Evolutionary conservation across 2,113 vertebrate species (phyloP).

Genomic region (Rhipidura dahli): DNA sequence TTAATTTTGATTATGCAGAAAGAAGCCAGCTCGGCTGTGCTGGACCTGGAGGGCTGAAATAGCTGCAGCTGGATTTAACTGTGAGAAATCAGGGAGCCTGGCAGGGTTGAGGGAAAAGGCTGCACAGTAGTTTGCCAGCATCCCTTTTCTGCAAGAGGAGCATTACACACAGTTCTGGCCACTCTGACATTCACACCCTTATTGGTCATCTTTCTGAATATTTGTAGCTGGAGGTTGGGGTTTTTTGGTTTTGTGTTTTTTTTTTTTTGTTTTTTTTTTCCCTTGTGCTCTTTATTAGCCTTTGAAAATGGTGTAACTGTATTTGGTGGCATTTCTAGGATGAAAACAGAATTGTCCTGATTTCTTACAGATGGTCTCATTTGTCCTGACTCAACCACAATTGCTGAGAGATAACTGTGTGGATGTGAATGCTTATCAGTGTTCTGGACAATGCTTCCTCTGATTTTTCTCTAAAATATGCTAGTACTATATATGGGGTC

Average conservation of each 20-base stretch:
- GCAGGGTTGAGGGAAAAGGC: neutral
- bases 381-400: rapidly evolving
- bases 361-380: neutral
- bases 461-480: neutral
- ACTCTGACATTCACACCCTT: neutral
- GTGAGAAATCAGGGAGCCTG: neutral
- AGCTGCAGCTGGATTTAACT: neutral
- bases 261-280: too few species aligned
- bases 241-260: too few species aligned
- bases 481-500: rapidly evolving
- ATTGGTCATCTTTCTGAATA: neutral
- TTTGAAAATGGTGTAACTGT: neutral
- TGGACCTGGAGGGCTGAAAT: neutral
- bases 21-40: neutral
- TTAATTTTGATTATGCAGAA: neutral
- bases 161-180: neutral
- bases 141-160: neutral
- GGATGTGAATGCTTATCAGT: neutral
- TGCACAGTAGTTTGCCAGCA: neutral
- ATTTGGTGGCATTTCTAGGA: neutral
- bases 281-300: neutral
- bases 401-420: neutral
- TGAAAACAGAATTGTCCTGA: neutral
- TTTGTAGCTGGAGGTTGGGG: neutral
- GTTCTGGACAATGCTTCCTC: neutral